Conservation (phyloP, 2,888 invertebrate species). For the Dryocosmus kuriphilus region DNA sequence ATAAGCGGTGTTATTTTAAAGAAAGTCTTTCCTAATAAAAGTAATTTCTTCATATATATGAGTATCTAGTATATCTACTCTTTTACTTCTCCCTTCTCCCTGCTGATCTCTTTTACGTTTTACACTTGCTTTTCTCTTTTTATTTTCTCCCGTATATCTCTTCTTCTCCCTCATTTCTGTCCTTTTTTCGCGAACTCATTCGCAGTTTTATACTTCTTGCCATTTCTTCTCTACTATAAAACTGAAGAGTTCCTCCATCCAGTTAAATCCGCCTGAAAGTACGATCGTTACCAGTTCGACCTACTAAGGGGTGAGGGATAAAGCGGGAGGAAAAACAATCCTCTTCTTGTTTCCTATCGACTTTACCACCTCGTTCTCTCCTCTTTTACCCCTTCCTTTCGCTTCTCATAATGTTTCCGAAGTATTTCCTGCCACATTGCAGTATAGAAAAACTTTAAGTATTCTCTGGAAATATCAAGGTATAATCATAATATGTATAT, state of each 20-base stretch:
- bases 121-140: slow-evolving; percentile 37
- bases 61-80: background rate
- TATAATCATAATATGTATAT: too few relatives aligned
- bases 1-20: too few relatives aligned
- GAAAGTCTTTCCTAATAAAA: too few relatives aligned
- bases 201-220: slow-evolving; percentile 47
- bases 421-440: slow-evolving; percentile 20
- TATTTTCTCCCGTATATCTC: slow-evolving; percentile 40
- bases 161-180: slow-evolving; percentile 32
- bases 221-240: slow-evolving; percentile 54
- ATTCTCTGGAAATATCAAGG: background rate
- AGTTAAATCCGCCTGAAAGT: slow-evolving; percentile 65
- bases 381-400: slow-evolving; percentile 32
- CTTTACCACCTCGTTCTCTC: slow-evolving; percentile 58
- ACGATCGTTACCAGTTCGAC: slow-evolving; percentile 55
- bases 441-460: background rate
- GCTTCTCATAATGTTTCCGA: slow-evolving; percentile 32
- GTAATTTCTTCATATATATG: too few relatives aligned
- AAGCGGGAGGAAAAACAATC: slow-evolving; percentile 52
- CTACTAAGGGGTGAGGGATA: background rate
- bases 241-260: slow-evolving; percentile 62
- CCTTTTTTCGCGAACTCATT: slow-evolving; percentile 44
- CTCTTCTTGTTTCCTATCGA: slow-evolving; percentile 64
- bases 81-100: slow-evolving; percentile 51
- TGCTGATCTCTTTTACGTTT: slow-evolving; percentile 44